Evolutionary conservation across 2,113 vertebrate genomes (phyloP).

Genomic region (Hemiprocne comata): DNA sequence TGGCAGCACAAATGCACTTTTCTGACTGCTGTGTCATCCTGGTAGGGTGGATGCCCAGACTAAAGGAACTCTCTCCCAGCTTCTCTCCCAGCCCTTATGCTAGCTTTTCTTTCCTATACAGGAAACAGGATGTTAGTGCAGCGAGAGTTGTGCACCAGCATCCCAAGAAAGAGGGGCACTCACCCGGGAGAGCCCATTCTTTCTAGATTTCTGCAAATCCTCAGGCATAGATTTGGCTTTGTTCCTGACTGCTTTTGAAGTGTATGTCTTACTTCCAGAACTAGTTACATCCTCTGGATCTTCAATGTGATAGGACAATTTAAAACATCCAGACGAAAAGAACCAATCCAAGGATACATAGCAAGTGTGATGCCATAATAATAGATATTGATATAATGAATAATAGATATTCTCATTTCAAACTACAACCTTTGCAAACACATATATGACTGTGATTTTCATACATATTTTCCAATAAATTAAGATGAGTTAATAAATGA

Average conservation of each 20-base stretch:
- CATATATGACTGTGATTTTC: background rate
- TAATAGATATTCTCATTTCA: background rate
- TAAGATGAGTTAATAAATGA: background rate
- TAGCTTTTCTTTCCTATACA: background rate
- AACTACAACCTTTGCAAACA: background rate
- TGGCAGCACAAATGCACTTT: background rate
- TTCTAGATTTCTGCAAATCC: background rate
- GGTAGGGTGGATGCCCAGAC: background rate
- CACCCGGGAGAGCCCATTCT: background rate
- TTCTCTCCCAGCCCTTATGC: background rate
- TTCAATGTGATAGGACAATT: background rate
- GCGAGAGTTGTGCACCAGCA: background rate
- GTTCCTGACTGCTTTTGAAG: background rate
- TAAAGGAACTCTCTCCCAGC: background rate
- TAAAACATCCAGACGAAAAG: background rate
- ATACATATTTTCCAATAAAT: background rate
- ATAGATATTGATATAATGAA: background rate
- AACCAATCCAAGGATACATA: background rate
- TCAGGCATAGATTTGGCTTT: background rate
- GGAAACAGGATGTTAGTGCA: background rate
- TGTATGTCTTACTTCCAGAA: background rate
- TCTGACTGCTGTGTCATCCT: background rate
- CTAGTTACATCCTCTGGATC: background rate
- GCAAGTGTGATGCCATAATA: background rate
- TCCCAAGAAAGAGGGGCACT: rapidly evolving